Conservation (phyloP, 2,888 invertebrate genomes). For the Heliconius charithonia region DNA sequence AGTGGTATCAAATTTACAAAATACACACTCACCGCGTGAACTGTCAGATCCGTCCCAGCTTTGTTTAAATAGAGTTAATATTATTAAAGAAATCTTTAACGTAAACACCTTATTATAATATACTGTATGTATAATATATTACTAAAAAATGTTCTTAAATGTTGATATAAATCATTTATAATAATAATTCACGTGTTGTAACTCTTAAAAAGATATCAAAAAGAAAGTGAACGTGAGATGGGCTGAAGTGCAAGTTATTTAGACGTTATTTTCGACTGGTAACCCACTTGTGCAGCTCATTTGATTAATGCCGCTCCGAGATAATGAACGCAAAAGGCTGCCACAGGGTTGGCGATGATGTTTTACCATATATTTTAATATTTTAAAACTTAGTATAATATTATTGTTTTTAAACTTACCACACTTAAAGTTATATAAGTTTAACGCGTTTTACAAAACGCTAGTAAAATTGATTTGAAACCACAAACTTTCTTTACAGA, state of each 20-base stretch:
- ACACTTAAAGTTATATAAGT: background rate
- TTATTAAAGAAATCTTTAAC: background rate
- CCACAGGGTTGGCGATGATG: conserved; percentile 30
- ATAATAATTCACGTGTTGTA: conserved; percentile 22
- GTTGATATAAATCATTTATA: background rate
- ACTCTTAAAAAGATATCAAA: conserved; percentile 44
- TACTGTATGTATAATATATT: background rate
- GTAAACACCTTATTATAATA: background rate
- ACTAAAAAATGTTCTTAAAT: background rate
- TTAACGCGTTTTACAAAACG: background rate
- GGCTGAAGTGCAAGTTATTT: conserved; percentile 45
- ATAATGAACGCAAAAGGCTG: conserved; percentile 40
- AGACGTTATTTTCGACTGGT: conserved; percentile 43
- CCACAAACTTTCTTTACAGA: background rate
- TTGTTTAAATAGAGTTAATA: background rate
- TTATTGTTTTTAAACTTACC: no score
- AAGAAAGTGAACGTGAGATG: conserved; percentile 43
- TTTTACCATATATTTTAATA: conserved; percentile 18
- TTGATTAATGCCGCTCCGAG: conserved; percentile 60
- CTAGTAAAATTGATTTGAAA: background rate
- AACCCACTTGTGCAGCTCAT: conserved; percentile 48
- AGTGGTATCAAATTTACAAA: no score
- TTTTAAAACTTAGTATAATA: background rate
- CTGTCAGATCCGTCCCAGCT: no score
- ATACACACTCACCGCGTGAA: no score